Evolutionary conservation across 2,797 vertebrate genomes (phyloP), one percentile per base, ranked within the genome.

Genomic region (Coilia nasus): DNA sequence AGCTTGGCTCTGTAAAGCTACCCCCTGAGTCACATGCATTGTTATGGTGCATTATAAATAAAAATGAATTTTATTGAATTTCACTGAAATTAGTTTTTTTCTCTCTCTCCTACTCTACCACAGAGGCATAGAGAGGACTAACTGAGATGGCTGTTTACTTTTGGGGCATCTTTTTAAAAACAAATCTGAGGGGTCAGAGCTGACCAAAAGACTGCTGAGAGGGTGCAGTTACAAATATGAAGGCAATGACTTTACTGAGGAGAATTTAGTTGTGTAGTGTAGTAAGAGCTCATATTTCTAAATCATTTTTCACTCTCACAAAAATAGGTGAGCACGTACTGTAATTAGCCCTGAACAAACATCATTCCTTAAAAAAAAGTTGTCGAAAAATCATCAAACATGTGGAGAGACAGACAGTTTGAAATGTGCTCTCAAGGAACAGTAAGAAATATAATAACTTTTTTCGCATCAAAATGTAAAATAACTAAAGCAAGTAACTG

Each of bases 181-280:
- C 17, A 62, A 82, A 19, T 64, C 31, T 59, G 82, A 81, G 67
- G 50, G 57, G 2, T 71, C 12, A 14, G 64, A 28, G 81, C 21
- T 41, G 82, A 54, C 83, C 44, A 47, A 78, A 19, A 44, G 71
- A 35, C 28, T 31, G 28, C 28, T 71, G 71, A 78, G 71, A 44
- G 35, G 31, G 19, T 44, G 44, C 31, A 78, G 71, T 19, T 78
- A 44, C 71, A 44, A 35, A 41, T 17, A 78, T 44, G 35, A 3
- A 78, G 35, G 71, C 19, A 7, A 5, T 78, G 35, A 25, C 64
- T 71, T 71, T 71, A 71, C 4, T 17, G 19, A 5, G 31, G 12
- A 31, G 28, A 78, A 35, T 78, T 6, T 21, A 44, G 71, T 6
- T 21, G 2, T 78, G 31, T 44, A 19, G 2, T 10, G 44, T 21